A percentile compares a stretch with the other conserved stretches of the same genome.
phyloP scores from a whole-genome alignment of 2,113 vertebrate genomes.

The Saguinus midas region DNA sequence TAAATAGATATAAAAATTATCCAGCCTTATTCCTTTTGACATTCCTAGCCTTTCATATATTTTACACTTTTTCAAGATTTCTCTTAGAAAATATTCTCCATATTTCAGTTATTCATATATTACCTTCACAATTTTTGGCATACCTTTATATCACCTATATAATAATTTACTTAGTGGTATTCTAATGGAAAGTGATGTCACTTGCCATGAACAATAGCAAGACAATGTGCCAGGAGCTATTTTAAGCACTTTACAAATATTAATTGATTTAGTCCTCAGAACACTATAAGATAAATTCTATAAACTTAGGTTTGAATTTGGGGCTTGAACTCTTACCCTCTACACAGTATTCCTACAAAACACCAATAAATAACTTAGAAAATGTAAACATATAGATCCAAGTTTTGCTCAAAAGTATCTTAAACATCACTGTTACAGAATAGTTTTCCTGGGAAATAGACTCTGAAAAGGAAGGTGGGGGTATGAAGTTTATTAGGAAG shows the following conservation, averaged over 20 bases:
- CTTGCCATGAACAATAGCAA: background rate
- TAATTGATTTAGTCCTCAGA: background rate
- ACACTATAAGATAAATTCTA: background rate
- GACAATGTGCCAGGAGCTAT: background rate
- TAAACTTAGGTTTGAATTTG: background rate
- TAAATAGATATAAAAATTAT: background rate
- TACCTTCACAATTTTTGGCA: background rate
- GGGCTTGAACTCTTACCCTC: background rate
- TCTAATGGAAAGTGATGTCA: background rate
- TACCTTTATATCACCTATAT: background rate
- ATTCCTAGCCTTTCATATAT: background rate
- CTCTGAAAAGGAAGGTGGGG: background rate
- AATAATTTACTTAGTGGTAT: background rate
- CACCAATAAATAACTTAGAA: background rate
- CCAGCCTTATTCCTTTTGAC: background rate
- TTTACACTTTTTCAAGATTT: slow-evolving; percentile 20
- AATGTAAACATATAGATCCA: background rate
- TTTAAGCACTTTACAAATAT: slow-evolving; percentile 12
- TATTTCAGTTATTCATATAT: background rate
- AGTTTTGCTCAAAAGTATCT: background rate
- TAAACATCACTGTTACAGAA: background rate
- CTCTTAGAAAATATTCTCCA: background rate
- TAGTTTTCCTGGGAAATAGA: background rate
- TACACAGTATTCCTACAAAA: background rate
- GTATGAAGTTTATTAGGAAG: background rate